Evolutionary conservation across 2,113 vertebrate genomes (phyloP).

Genomic region (Calidris pygmaea): DNA sequence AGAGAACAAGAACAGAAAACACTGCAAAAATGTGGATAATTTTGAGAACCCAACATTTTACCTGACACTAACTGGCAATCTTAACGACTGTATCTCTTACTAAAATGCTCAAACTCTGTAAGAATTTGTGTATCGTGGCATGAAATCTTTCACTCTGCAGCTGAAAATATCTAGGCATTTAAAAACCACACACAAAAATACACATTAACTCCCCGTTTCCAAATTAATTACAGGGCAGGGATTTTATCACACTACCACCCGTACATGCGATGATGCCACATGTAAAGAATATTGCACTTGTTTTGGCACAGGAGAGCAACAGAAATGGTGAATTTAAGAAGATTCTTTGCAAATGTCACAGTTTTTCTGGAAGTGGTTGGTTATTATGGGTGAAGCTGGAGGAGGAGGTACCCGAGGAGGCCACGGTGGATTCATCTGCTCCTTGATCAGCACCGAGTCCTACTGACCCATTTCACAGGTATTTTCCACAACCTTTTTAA

Average conservation of each 20-base stretch:
- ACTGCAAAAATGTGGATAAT: neutral
- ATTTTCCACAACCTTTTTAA: neutral
- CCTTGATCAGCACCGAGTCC: neutral
- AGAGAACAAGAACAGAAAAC: neutral
- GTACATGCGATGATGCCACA: neutral
- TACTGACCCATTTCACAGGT: neutral
- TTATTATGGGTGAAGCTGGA: neutral
- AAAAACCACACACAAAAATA: neutral
- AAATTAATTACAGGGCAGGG: neutral
- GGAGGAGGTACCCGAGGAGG: rapidly evolving
- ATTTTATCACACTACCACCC: neutral
- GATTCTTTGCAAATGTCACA: neutral
- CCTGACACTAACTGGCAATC: neutral
- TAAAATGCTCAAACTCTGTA: neutral
- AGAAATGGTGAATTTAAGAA: neutral
- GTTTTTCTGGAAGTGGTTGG: neutral
- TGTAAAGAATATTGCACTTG: neutral
- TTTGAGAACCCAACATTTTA: neutral
- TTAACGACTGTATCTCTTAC: neutral
- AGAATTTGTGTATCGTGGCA: neutral
- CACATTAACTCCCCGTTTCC: neutral
- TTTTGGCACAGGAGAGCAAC: neutral
- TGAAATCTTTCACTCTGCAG: neutral
- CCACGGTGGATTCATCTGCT: neutral
- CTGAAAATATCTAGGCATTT: neutral